phyloP scores from a whole-genome alignment of 37 sponge, comb jelly and placozoan genomes.

The Corticium candelabrum region DNA sequence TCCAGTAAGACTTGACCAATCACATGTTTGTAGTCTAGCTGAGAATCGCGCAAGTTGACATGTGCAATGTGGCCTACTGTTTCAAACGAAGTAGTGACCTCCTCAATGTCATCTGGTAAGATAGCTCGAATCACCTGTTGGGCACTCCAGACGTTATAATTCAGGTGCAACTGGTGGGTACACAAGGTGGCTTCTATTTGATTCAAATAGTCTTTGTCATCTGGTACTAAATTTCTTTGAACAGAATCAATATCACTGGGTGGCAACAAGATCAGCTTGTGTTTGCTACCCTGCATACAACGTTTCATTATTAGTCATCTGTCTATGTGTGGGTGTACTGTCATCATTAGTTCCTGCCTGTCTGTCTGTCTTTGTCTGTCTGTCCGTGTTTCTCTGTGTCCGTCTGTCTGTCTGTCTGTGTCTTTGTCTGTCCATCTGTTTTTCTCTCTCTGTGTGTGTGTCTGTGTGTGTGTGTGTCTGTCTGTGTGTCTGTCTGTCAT shows the following conservation, averaged over 20 bases:
- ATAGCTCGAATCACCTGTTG: neutral
- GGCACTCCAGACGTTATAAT: neutral
- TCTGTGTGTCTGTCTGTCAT: too few species aligned
- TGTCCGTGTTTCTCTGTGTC: too few species aligned
- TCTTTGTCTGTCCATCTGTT: too few species aligned
- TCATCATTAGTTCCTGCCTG: too few species aligned
- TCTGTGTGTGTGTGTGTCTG: too few species aligned
- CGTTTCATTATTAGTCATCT: too few species aligned
- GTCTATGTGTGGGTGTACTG: too few species aligned
- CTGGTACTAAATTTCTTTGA: too few species aligned
- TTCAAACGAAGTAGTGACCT: conserved; percentile 46
- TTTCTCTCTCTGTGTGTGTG: too few species aligned
- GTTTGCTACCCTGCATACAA: too few species aligned
- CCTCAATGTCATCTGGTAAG: neutral
- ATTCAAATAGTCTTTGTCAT: neutral
- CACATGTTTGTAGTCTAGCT: conserved; percentile 61
- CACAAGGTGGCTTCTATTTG: neutral
- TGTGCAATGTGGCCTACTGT: conserved; percentile 94
- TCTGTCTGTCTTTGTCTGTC: too few species aligned
- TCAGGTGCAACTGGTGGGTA: neutral
- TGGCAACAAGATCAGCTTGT: neutral
- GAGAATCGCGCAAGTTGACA: conserved; percentile 68
- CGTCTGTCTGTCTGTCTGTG: too few species aligned
- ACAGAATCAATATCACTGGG: neutral
- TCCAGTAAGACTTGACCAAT: conserved; percentile 91